Evolutionary conservation across 2,888 invertebrate genomes (phyloP).

Genomic region (Molorchus minor): DNA sequence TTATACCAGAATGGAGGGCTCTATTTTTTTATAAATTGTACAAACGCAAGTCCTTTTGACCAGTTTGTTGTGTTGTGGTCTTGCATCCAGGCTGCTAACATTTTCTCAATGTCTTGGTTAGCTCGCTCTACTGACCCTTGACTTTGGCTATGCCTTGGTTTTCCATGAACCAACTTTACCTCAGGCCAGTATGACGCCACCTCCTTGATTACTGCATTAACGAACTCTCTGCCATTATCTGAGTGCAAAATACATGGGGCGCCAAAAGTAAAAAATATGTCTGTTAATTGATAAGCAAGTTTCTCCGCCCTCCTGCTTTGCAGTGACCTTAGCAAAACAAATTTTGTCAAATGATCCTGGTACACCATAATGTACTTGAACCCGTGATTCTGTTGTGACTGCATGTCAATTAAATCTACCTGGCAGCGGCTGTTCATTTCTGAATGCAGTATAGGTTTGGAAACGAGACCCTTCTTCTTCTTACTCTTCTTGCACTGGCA

Average conservation of each 20-base stretch:
- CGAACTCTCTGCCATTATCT: slow-evolving; percentile 54
- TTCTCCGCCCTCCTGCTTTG: slow-evolving; percentile 52
- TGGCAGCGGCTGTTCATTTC: slow-evolving; percentile 53
- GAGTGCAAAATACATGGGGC: slow-evolving; percentile 55
- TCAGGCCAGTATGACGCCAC: slow-evolving; percentile 43
- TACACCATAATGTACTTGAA: slow-evolving; percentile 57
- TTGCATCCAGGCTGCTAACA: slow-evolving; percentile 55
- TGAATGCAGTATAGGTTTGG: slow-evolving; percentile 33
- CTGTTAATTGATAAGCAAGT: slow-evolving; percentile 53
- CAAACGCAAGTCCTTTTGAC: slow-evolving; percentile 58
- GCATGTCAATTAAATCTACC: slow-evolving; percentile 57
- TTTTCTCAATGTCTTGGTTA: slow-evolving; percentile 57
- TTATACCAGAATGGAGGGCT: slow-evolving; percentile 53
- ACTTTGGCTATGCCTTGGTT: slow-evolving; percentile 52
- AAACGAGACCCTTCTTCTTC: slow-evolving; percentile 32
- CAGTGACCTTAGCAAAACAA: slow-evolving; percentile 54
- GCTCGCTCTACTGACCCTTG: slow-evolving; percentile 55
- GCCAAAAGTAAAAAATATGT: slow-evolving; percentile 58
- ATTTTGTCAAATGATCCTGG: slow-evolving; percentile 59
- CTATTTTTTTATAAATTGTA: slow-evolving; percentile 60
- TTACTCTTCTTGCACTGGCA: slow-evolving; percentile 25
- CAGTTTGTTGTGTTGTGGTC: slow-evolving; percentile 55
- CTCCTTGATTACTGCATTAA: slow-evolving; percentile 43
- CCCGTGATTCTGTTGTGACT: slow-evolving; percentile 50
- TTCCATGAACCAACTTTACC: slow-evolving; percentile 53